These are phyloP conservation scores for Atherinomorus stipes DNA, from an alignment of 2,113 vertebrate species.

Conservation along the genomic window DNA sequence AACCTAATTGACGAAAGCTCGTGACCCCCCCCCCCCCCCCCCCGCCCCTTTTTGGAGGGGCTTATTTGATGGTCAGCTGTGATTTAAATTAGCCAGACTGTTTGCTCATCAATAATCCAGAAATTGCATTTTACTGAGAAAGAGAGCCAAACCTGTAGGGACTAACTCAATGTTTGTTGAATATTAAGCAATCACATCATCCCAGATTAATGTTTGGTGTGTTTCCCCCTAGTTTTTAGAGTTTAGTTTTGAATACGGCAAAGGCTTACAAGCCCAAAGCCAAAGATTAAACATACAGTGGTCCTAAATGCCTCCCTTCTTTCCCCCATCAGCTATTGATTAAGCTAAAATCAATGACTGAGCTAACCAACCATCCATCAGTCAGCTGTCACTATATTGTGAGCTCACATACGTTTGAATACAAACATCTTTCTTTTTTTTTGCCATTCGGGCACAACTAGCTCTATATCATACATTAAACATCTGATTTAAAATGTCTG, in stretches of 20 bases:
- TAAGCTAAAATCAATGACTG: conserved; percentile 21
- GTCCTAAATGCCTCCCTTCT: conserved; percentile 20
- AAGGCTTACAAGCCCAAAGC: not conserved
- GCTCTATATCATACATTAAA: conserved; percentile 9
- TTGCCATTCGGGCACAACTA: not conserved
- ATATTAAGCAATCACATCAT: no score
- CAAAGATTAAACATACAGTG: conserved; percentile 5
- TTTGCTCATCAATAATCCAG: conserved; percentile 16
- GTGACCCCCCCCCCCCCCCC: not conserved
- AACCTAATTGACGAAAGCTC: not conserved
- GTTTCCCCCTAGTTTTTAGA: no score
- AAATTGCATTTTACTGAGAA: not conserved
- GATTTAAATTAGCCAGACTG: conserved; percentile 8
- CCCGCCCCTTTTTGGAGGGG: not conserved
- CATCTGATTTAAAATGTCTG: not conserved
- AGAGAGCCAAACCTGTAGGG: no score
- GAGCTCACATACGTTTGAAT: conserved; percentile 16
- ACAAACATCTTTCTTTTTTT: not conserved
- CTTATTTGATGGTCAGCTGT: not conserved
- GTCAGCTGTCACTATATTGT: conserved; percentile 19
- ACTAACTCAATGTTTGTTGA: no score
- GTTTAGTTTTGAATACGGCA: not conserved
- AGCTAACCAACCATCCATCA: conserved; percentile 47
- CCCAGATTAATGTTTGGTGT: not conserved
- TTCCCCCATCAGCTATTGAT: conserved; percentile 53